phyloP scores from a whole-genome alignment of 2,797 vertebrate genomes.

The Cryptoprocta ferox region DNA sequence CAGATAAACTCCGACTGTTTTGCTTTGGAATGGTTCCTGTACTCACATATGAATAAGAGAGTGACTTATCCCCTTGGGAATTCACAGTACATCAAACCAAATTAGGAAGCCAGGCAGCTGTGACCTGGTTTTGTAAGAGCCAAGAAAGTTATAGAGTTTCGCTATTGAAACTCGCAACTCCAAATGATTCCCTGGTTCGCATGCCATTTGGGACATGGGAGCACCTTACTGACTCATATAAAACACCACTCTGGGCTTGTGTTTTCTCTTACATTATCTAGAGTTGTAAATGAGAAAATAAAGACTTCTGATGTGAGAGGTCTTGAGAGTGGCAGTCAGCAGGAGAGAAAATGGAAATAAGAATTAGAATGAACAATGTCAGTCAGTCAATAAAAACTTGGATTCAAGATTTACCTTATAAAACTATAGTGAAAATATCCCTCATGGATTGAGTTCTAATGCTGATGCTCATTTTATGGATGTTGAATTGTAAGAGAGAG shows the following conservation, averaged over 20 bases:
- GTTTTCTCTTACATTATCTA: neutral
- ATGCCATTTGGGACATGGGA: neutral
- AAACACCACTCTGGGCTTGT: neutral
- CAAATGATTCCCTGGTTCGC: neutral
- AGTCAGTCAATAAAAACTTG: neutral
- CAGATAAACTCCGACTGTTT: slow-evolving; percentile 37
- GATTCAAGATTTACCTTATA: neutral
- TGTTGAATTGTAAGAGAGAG: neutral
- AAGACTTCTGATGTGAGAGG: neutral
- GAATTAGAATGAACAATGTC: neutral
- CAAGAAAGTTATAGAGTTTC: slow-evolving; percentile 72
- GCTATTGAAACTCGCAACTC: slow-evolving; percentile 44
- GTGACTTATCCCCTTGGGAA: slow-evolving; percentile 70
- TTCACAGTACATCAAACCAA: slow-evolving; percentile 78
- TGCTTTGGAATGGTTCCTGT: slow-evolving; percentile 53
- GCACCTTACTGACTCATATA: neutral
- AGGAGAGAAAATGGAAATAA: neutral
- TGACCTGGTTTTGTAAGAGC: slow-evolving; percentile 73
- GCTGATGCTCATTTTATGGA: neutral
- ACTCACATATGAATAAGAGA: slow-evolving; percentile 69
- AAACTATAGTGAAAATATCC: neutral
- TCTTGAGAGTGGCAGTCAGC: neutral
- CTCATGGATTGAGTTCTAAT: neutral
- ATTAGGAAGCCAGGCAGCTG: slow-evolving; percentile 78
- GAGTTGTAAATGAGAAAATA: neutral